Evolutionary conservation across 1,140 invertebrate species (phyloP).

Genomic region (Telenomus remus): DNA sequence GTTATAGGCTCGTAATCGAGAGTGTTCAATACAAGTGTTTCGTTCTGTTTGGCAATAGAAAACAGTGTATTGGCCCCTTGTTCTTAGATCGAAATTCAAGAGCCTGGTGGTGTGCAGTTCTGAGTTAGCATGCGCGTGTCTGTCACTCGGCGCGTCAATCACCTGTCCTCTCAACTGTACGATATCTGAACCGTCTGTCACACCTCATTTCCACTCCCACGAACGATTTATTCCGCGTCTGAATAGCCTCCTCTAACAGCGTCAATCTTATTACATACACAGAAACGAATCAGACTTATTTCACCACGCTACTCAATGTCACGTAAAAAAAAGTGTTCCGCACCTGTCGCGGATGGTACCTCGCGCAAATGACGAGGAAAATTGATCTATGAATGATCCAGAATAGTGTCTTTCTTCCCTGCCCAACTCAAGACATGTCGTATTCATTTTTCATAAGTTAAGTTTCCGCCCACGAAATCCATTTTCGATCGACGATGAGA

Average conservation of each 20-base stretch:
- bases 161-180: constrained; percentile 36
- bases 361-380: constrained; percentile 41
- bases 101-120: constrained; percentile 4
- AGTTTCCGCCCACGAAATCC: constrained; percentile 10
- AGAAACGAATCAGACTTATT: constrained; percentile 43
- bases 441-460: constrained; percentile 34
- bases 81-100: not conserved
- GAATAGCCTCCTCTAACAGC: constrained; percentile 26
- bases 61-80: not conserved
- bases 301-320: constrained; percentile 21
- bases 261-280: constrained; percentile 47
- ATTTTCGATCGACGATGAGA: constrained; percentile 29
- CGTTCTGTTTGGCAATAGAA: too few species aligned
- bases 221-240: constrained; percentile 33
- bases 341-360: constrained; percentile 30
- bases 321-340: constrained; percentile 36
- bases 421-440: constrained; percentile 24
- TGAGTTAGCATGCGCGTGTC: constrained; percentile 20
- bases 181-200: constrained; percentile 39
- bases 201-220: constrained; percentile 28
- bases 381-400: constrained; percentile 40
- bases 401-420: constrained; percentile 30
- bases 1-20: too few species aligned
- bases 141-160: constrained; percentile 40
- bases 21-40: too few species aligned